Evolutionary conservation across 2,113 vertebrate species (phyloP).

Genomic region (Colossoma macropomum): DNA sequence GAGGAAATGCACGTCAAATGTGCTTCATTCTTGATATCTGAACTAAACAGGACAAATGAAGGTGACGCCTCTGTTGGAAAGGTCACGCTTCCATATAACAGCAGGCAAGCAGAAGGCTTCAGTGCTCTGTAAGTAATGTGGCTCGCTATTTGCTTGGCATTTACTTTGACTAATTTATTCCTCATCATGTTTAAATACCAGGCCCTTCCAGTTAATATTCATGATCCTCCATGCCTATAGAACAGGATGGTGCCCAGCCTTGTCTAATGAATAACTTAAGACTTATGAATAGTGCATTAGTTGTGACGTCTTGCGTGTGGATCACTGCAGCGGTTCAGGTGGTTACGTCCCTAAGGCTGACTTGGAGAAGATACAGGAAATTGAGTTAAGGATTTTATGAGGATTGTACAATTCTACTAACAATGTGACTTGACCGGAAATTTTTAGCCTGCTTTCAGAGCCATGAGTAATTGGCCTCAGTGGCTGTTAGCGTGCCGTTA

Average conservation of each 20-base stretch:
- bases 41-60: background rate
- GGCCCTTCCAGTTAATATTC: constrained; percentile 69
- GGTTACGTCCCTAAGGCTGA: constrained; percentile 9
- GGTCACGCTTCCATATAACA: constrained; percentile 60
- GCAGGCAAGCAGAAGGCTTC: constrained; percentile 39
- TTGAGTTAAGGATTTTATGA: constrained; percentile 23
- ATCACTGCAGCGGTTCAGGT: constrained; percentile 45
- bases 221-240: constrained; percentile 62
- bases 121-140: constrained; percentile 41
- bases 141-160: constrained; percentile 69
- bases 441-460: constrained; percentile 31
- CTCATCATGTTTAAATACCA: constrained; percentile 73
- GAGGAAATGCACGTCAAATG: background rate
- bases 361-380: constrained; percentile 4
- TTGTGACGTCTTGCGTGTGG: constrained; percentile 20
- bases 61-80: constrained; percentile 58
- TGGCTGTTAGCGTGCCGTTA: constrained; percentile 55
- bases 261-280: constrained; percentile 69
- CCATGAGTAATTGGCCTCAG: constrained; percentile 47
- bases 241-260: constrained; percentile 56
- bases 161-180: constrained; percentile 65
- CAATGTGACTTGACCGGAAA: constrained; percentile 8
- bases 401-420: background rate
- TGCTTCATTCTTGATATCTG: background rate
- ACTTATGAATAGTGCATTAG: constrained; percentile 66